Evolutionary conservation across 2,888 invertebrate genomes (phyloP), one percentile per base, ranked within the genome.

Genomic region (Xiphydria camelus): DNA sequence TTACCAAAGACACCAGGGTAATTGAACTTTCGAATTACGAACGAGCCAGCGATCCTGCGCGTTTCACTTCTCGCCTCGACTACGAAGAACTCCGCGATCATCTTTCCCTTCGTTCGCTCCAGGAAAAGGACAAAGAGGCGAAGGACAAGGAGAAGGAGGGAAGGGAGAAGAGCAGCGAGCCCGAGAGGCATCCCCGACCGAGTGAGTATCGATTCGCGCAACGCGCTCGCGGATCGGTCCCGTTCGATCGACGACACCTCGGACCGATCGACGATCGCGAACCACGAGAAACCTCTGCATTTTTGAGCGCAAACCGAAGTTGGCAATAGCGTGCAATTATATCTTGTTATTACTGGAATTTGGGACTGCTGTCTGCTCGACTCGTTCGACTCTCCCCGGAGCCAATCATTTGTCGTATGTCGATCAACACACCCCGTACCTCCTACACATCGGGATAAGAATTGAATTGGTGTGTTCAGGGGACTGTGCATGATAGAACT

Each of bases 151-250:
- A 68, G 29, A 66, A 64, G 45, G 74, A 74, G 35, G 53, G 55
- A 36, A 62, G 60, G 49, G 74, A 75, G 36, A 68, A 62, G 53
- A 70, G 65, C 55, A 57, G 61, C 31, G 73, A 73, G 59, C 69
- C 62, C 19, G 73, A 73, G 59, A 72, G 72, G 64, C 74, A 73
- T 64, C 74, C 71, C 55, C 69, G 74, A 66, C 73, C 75, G 70
- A 74, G 74, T 75, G 67, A 75, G 75, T 75, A 67, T 9, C 36
- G 10, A 36, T 21, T 21, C 39, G 20, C 35, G 38, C 37, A 45
- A 33, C 41, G 26, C 4, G 40, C 25, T 31, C 37, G 31, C 19
- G 18, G 40, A 31, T 45, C 38, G 29, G 14, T 31, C 4, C 5
- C 14, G 18, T 12, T 49, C 50, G 53, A 42, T 49, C 49, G 45